Evolutionary conservation across 2,888 invertebrate genomes (phyloP), one percentile per base, ranked within the genome.

Genomic region (Papilio elwesi): DNA sequence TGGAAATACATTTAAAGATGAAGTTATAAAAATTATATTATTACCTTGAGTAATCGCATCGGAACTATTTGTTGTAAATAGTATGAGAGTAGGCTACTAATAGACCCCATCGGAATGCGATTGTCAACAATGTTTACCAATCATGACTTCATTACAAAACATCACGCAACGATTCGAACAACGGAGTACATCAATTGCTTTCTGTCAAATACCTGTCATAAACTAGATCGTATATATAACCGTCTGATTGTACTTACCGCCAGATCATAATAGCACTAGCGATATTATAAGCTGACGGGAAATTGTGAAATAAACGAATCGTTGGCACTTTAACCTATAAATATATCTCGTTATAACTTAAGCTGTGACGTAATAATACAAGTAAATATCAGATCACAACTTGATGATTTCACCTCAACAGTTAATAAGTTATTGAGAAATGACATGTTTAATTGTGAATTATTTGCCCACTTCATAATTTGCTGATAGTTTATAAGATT

Each of bases 81-180:
- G 12, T 36, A 57, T 8, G 7, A 13, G 38, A 59, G 0, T 38
- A 9, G 3, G n/a, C 36, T 43, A 62, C 15, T 43, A 62, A 43
- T 36, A 62, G n/a, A 43, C 38, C 9, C 38, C 59, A 43, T 62
- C 59, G 43, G 38, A 43, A 43, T 15, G 13, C 15, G 12, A 43
- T 15, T 43, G 59, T 62, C 59, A 62, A 62, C 59, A 0, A 43
- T 62, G 59, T 62, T 62, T 62, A 62, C 43, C 59, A 62, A 62
- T 62, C 59, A 15, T 6, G n/a, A 15, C 43, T 43, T 62, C 43
- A 62, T 62, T 62, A n/a, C 59, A 62, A 62, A 62, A 62, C 43
- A 43, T 43, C 59, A 62, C 59, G 59, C 59, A 62, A 62, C 6
- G 15, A 15, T n/a, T 43, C 59, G 4, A 43, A 62, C 43, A 43